Base-by-base conservation (phyloP, 2,888 invertebrate species). In the Melanchra persicariae region DNA sequence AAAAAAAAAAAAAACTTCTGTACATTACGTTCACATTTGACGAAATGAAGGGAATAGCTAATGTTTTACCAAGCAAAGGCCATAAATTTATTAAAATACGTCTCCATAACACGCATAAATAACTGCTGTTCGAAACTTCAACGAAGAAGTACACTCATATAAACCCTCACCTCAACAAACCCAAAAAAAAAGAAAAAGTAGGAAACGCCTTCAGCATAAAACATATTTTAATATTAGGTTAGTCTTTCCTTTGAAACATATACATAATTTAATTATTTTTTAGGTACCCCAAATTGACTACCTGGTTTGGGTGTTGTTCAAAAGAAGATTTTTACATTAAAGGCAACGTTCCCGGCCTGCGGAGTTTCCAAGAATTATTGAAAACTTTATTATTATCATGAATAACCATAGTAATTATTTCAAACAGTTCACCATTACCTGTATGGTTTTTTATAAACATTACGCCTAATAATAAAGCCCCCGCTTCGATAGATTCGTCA, bases 221-320 rank as follows among this genome's bases (percentile, higher is more conserved):
- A 54, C 1, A 26, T 22, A 0, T 26, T 72, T 68, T 45, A 22
- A 4, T 17, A 30, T 12, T 24, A 17, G 7, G 1, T 63, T 24
- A 22, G 24, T 40, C 24, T 24, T 63, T 34, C 24, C 15, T 58
- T 45, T 37, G 24, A 26, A 64, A 40, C 15, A 40, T 51, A 24
- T 8, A 64, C 17, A 45, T 10, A 37, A 8, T n/a, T 55, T 10
- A 19, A 7, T 49, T 59, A 59, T 66, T 43, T 90, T 91, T 12
- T 87, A 94, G 94, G 70, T 92, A 88, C 55, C 92, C 93, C 2
- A 92, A 89, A 10, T 45, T 93, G 40, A 51, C 78, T 0, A 84
- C 85, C 0, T 94, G 94, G 93, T 66, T 92, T 60, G 80, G 85
- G 2, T 85, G 86, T 26, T 89, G 91, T 67, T 87, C 91, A 0